Base-by-base conservation (phyloP, 2,113 vertebrate species). In the Cercopithecus mona region DNA sequence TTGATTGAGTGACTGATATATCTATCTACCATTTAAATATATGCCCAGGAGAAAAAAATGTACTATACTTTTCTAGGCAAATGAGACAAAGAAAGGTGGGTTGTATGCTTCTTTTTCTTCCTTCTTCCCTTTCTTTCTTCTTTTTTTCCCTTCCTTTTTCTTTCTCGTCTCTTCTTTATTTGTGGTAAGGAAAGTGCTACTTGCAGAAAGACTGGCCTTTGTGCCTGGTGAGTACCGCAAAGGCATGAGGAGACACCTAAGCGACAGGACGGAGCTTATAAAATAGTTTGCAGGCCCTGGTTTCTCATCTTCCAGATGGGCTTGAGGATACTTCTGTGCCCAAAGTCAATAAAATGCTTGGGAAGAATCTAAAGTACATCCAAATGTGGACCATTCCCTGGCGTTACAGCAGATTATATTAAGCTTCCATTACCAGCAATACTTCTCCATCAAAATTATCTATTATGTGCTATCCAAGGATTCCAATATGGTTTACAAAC, bases 261-360 rank as follows among this genome's bases (percentile, higher is more conserved):
- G 22, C 30, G 45, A 75, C 4, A 61, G 88, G 50, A 79, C 25
- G 45, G 27, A 35, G 48, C 80, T 87, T 93, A 88, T 30, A 79
- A 61, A 64, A 64, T 70, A 72, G 48, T 48, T 70, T 78, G 25
- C 23, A 90, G 83, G 82, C 32, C 89, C 52, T 90, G 84, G n/a
- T 72, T 61, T 93, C 79, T 89, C 70, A 83, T 75, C 82, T 85
- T 96, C 27, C 70, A 93, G 27, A 78, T 22, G 78, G 43, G 16
- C 50, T 72, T 72, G 81, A 59, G 88, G 92, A 96, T 70, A 59
- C 80, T 35, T 91, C 38, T 88, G 25, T 9, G 32, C 17, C 72
- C 48, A 78, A 70, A 95, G 70, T 61, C 92, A 95, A 83, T 80
- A 87, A 90, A 79, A 79, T 87, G 55, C 59, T 83, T 92, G 75